phyloP scores from a whole-genome alignment of 2,888 invertebrate species.

The Sminthurides aquaticus region DNA sequence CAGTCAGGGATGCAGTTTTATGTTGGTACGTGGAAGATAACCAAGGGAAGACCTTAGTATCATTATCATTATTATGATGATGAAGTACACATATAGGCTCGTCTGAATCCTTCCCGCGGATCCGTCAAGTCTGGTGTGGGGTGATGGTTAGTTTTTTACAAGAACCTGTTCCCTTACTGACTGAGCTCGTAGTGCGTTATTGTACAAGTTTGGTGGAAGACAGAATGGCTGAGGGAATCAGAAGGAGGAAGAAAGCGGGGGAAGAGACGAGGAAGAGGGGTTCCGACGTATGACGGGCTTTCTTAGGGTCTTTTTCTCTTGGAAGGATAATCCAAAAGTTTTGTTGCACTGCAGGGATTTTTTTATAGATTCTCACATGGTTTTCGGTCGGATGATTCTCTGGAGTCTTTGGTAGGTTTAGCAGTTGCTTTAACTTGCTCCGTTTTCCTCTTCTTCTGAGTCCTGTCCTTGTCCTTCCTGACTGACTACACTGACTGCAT shows the following conservation, averaged over 20 bases:
- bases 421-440: too few species aligned
- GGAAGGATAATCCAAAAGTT: neutral
- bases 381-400: neutral
- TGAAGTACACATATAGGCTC: neutral
- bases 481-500: too few species aligned
- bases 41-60: too few species aligned
- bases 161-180: neutral
- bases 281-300: neutral
- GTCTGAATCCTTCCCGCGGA: neutral
- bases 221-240: neutral
- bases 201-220: too few species aligned
- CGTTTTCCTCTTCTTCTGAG: too few species aligned
- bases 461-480: too few species aligned
- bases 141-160: neutral
- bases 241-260: neutral
- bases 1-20: too few species aligned
- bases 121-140: neutral
- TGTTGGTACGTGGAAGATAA: too few species aligned
- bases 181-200: too few species aligned
- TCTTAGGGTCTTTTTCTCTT: too few species aligned
- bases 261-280: neutral
- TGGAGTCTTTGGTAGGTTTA: too few species aligned
- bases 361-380: neutral
- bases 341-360: neutral
- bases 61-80: too few species aligned